phyloP scores from a whole-genome alignment of 2,113 vertebrate species.

The Anseranas semipalmata region DNA sequence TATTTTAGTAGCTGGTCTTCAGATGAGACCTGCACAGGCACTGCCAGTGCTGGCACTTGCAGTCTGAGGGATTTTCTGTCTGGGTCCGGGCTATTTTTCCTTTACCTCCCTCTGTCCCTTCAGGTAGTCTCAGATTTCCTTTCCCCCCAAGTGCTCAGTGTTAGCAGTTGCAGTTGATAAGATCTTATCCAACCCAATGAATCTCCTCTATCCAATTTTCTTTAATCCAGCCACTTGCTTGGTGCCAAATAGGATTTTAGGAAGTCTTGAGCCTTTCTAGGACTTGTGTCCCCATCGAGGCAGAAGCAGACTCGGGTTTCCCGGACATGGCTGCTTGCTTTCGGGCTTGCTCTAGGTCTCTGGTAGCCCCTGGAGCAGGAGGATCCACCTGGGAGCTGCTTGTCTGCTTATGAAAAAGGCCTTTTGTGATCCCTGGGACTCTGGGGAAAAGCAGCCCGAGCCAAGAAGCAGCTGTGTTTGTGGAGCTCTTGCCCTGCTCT shows the following conservation, averaged over 20 bases:
- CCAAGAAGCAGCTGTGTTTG: conserved; percentile 64
- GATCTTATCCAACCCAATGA: background rate
- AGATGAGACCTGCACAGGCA: background rate
- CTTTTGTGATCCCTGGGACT: conserved; percentile 28
- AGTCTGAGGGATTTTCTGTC: background rate
- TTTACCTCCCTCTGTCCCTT: background rate
- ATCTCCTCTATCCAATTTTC: background rate
- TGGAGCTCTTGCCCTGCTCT: conserved; percentile 23
- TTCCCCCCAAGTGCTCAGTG: background rate
- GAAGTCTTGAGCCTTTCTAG: conserved; percentile 2
- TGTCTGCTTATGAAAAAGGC: background rate
- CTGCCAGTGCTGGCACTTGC: background rate
- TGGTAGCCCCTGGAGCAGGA: background rate
- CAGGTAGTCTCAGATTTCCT: background rate
- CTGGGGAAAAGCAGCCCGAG: background rate
- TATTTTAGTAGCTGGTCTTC: conserved; percentile 46
- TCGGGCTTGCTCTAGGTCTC: background rate
- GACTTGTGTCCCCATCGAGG: background rate
- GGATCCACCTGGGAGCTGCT: conserved; percentile 23
- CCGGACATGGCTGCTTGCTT: background rate
- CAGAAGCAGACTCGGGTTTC: background rate
- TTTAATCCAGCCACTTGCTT: background rate
- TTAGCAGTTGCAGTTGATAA: background rate
- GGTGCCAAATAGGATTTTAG: conserved; percentile 8
- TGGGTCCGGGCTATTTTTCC: background rate